These are phyloP conservation scores for Drosophila ohnishii DNA, from an alignment of 1,140 invertebrate species.

Conservation along the genomic window DNA sequence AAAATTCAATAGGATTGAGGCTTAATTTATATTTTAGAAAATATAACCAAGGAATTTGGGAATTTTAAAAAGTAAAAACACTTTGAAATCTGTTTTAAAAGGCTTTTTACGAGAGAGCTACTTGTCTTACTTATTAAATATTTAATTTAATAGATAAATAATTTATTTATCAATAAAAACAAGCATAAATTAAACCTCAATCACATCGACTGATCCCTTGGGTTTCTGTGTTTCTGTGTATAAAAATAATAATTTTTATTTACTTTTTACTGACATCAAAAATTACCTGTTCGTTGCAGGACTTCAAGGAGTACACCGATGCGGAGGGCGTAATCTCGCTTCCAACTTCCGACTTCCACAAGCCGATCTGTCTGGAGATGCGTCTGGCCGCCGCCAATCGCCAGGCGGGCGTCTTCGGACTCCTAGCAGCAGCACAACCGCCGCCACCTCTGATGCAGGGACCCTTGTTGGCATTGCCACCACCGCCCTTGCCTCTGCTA, in stretches of 20 bases:
- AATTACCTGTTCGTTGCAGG: conserved; percentile 84
- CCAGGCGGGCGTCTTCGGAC: conserved; percentile 66
- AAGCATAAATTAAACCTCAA: neutral
- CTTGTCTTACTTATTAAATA: too few relatives aligned
- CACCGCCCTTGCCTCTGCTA: conserved; percentile 21
- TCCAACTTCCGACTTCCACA: conserved; percentile 90
- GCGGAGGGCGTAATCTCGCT: conserved; percentile 93
- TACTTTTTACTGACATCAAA: neutral
- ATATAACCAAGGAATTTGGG: neutral
- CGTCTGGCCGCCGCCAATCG: conserved; percentile 72
- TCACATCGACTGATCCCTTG: neutral
- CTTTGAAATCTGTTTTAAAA: too few relatives aligned
- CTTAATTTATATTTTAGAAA: neutral
- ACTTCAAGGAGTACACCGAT: conserved; percentile 94
- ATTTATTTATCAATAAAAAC: neutral
- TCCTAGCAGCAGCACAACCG: conserved; percentile 32
- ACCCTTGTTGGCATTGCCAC: conserved; percentile 32
- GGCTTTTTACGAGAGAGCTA: neutral
- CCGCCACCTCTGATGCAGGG: conserved; percentile 19
- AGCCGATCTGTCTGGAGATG: conserved; percentile 92
- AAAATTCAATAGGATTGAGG: neutral
- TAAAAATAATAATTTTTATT: neutral
- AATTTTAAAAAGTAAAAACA: neutral
- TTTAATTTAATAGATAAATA: neutral
- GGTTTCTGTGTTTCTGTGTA: neutral